Evolutionary conservation across 2,888 invertebrate species (phyloP).

Genomic region (Hypolimnas misippus): DNA sequence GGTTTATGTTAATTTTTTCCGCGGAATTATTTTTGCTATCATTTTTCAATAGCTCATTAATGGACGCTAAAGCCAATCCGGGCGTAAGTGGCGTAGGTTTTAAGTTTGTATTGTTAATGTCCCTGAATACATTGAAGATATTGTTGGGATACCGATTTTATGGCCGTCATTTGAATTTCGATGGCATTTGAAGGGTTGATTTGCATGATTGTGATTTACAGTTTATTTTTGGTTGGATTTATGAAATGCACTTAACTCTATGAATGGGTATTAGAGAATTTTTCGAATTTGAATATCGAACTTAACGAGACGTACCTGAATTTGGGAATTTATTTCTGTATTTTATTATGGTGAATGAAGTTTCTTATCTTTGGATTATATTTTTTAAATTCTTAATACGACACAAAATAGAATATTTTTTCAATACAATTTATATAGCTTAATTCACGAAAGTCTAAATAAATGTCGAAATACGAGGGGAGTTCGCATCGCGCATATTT

Average conservation of each 20-base stretch:
- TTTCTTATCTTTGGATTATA: neutral
- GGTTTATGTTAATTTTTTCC: slow-evolving; percentile 75
- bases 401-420: too few species aligned
- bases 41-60: slow-evolving; percentile 84
- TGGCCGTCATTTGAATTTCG: slow-evolving; percentile 77
- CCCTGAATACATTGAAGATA: slow-evolving; percentile 62
- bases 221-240: slow-evolving; percentile 61
- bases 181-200: slow-evolving; percentile 69
- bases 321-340: neutral
- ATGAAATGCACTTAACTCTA: slow-evolving; percentile 22
- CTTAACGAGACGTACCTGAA: neutral
- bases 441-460: too few species aligned
- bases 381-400: neutral
- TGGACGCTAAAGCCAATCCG: slow-evolving; percentile 65
- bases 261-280: slow-evolving; percentile 16
- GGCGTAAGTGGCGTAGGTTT: slow-evolving; percentile 69
- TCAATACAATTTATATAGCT: too few species aligned
- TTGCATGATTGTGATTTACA: slow-evolving; percentile 82
- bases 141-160: slow-evolving; percentile 78
- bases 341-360: too few species aligned
- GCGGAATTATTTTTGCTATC: slow-evolving; percentile 80
- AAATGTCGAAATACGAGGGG: too few species aligned
- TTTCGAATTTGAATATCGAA: slow-evolving; percentile 16
- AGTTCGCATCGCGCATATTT: too few species aligned
- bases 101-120: slow-evolving; percentile 60